Conservation (phyloP, 1,140 invertebrate genomes). For the Drosophila sechellia region DNA sequence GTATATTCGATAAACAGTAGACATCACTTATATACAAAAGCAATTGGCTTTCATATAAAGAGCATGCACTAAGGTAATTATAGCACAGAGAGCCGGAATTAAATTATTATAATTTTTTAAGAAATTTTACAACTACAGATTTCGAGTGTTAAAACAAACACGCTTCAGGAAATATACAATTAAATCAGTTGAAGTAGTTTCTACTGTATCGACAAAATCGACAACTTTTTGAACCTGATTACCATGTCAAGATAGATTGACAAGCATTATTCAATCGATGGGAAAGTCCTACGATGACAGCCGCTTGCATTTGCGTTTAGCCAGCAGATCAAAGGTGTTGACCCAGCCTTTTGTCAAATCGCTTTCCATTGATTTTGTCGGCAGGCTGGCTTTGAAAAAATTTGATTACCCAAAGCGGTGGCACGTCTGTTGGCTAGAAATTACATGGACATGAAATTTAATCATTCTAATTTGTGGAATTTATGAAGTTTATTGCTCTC, state of each 20-base stretch:
- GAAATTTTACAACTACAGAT: not conserved
- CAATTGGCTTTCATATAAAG: not conserved
- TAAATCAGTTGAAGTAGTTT: not conserved
- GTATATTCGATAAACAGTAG: conserved; percentile 9
- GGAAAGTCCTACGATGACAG: conserved; percentile 22
- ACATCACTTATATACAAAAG: conserved; percentile 1
- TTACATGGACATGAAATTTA: conserved; percentile 69
- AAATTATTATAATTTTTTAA: not conserved
- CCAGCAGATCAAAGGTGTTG: conserved; percentile 29
- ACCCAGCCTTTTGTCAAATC: conserved; percentile 36
- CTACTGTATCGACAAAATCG: not conserved
- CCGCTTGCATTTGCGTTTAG: conserved; percentile 16
- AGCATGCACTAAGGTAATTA: not conserved
- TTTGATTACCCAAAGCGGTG: conserved; percentile 44
- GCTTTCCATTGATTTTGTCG: conserved; percentile 38
- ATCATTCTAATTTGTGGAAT: conserved; percentile 75
- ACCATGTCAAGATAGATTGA: conserved; percentile 15
- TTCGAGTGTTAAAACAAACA: too few species aligned
- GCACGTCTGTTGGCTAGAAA: conserved; percentile 38
- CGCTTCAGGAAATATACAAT: too few species aligned
- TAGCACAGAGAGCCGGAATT: not conserved
- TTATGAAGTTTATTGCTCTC: conserved; percentile 73
- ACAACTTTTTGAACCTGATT: conserved; percentile 5
- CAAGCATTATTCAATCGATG: conserved; percentile 20
- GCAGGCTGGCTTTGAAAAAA: conserved; percentile 32